Percentiles rank a stretch among this genome's conserved stretches.
phyloP scores from a whole-genome alignment of 2,113 vertebrate genomes.

The Camelus bactrianus region DNA sequence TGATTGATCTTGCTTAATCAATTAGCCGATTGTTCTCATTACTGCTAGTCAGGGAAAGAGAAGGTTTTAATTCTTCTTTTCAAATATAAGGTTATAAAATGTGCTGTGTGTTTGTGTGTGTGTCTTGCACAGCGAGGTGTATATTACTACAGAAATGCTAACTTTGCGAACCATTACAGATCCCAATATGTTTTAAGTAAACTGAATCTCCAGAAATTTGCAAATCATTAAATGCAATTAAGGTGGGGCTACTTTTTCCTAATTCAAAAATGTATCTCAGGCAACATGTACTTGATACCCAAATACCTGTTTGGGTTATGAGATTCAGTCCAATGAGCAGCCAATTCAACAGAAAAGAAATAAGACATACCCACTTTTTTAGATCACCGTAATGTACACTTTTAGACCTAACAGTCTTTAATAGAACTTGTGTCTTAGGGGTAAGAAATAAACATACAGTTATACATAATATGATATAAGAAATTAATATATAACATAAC shows the following conservation, averaged over 20 bases:
- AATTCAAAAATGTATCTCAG: not conserved
- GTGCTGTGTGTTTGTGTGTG: not conserved
- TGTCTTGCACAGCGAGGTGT: not conserved
- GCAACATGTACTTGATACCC: not conserved
- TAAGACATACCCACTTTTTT: not conserved
- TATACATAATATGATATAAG: not conserved
- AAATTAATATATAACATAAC: not conserved
- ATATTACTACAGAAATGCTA: slow-evolving; percentile 1
- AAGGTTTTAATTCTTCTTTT: not conserved
- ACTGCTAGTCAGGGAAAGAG: not conserved
- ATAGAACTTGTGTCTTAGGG: slow-evolving; percentile 3
- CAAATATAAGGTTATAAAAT: not conserved
- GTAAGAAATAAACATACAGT: slow-evolving; percentile 12
- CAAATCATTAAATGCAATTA: not conserved
- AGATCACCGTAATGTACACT: not conserved
- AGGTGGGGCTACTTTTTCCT: not conserved
- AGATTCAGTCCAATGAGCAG: not conserved
- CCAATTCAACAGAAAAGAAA: slow-evolving; percentile 10
- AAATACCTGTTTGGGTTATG: not conserved
- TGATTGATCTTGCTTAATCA: not conserved
- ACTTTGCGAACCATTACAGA: not conserved
- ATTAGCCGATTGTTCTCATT: slow-evolving; percentile 3
- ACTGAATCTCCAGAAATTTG: slow-evolving; percentile 45
- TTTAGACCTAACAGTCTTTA: slow-evolving; percentile 10
- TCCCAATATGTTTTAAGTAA: slow-evolving; percentile 35